These are phyloP conservation scores for Triplophysa tibetana DNA, from an alignment of 2,113 vertebrate species.

Conservation along the genomic window DNA sequence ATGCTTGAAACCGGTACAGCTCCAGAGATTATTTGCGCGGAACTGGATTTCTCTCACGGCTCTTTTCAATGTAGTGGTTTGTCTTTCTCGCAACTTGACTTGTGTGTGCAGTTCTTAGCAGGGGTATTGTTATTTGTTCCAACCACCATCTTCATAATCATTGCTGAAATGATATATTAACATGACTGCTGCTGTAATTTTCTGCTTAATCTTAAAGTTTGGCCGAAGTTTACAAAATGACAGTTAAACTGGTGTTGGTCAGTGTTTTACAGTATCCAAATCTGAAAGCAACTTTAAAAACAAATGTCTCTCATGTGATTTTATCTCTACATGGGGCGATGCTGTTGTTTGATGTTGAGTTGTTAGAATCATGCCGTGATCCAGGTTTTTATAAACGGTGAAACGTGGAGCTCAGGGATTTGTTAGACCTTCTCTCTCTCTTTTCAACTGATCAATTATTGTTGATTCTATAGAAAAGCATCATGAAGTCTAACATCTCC, in stretches of 20 bases:
- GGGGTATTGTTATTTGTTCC: not conserved
- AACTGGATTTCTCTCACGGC: not conserved
- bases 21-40: slow-evolving; percentile 8
- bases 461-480: not conserved
- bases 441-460: not conserved
- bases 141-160: not conserved
- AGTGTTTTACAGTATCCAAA: too few species aligned
- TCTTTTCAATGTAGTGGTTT: not conserved
- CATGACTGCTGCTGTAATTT: not conserved
- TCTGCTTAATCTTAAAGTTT: not conserved
- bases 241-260: too few species aligned
- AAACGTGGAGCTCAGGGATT: not conserved
- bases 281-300: too few species aligned
- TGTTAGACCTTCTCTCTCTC: not conserved
- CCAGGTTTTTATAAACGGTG: not conserved
- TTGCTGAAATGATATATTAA: not conserved
- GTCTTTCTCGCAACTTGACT: not conserved
- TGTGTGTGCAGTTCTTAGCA: not conserved
- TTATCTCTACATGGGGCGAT: not conserved
- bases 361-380: not conserved
- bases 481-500: not conserved
- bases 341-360: not conserved
- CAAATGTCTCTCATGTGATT: not conserved
- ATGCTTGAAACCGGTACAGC: not conserved
- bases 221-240: not conserved